Evolutionary conservation across 2,888 invertebrate species (phyloP).

Genomic region (Lasioglossum lativentre): DNA sequence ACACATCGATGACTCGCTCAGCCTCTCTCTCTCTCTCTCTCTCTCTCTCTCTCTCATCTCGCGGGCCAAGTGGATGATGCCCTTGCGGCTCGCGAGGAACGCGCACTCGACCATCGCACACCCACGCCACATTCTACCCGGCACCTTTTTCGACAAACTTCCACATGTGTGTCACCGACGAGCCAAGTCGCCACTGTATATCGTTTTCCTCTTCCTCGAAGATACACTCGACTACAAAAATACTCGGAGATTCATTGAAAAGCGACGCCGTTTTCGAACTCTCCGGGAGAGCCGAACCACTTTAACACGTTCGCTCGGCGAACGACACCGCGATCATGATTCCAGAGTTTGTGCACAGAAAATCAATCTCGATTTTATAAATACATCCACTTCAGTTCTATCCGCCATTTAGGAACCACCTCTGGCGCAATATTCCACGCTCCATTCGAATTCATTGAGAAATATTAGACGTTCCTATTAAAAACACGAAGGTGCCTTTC

Average conservation of each 20-base stretch:
- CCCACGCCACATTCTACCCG: background rate
- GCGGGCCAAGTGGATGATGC: slow-evolving; percentile 40
- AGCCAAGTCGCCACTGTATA: background rate
- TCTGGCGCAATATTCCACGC: background rate
- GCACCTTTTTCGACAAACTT: background rate
- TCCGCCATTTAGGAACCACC: background rate
- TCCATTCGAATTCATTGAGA: background rate
- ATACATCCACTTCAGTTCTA: background rate
- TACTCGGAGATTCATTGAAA: background rate
- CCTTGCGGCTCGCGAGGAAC: slow-evolving; percentile 26
- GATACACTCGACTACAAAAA: background rate
- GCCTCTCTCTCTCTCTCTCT: slow-evolving; percentile 5
- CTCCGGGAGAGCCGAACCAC: background rate
- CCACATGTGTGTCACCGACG: background rate
- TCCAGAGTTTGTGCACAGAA: background rate
- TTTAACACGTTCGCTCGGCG: background rate
- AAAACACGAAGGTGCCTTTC: background rate
- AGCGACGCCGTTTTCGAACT: background rate
- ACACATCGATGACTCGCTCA: slow-evolving; percentile 32
- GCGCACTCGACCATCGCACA: slow-evolving; percentile 1
- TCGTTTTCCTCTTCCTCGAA: background rate
- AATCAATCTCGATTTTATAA: background rate
- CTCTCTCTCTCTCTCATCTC: background rate
- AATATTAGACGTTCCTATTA: background rate
- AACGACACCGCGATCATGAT: background rate